Evolutionary conservation across 1,140 invertebrate species (phyloP), one percentile per base, ranked within the genome.

Genomic region (Helicoverpa armigera): DNA sequence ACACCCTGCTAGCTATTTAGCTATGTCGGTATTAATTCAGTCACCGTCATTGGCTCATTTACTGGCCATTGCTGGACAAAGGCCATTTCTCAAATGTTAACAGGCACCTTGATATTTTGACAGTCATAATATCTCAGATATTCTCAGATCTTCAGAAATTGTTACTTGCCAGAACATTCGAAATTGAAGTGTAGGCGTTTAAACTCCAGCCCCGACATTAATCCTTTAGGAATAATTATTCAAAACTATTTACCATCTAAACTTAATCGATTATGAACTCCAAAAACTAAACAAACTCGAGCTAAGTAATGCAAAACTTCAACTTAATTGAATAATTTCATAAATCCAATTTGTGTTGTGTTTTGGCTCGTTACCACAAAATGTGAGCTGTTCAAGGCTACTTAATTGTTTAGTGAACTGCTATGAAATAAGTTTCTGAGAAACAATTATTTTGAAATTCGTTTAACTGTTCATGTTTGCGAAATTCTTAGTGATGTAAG

Each of bases 231-330:
- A 50, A 67, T 43, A 3, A 48, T n/a, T 48, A 16, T 67, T 18
- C n/a, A 2, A 56, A 73, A 58, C 23, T 48, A 74, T 60, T 60
- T 18, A 69, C 4, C 35, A 60, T 13, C 31, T 12, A 48, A 60
- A 74, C 35, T 54, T 75, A 60, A 63, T 75, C 73, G n/a, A 61
- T 75, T 29, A 4, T 9, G 7, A 61, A 72, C 56, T 60, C 31
- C 73, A 75, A 61, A 50, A 75, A 75, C 58, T 60, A 61, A 75
- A 75, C 48, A 60, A 63, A 75, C 73, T 73, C n/a, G 29, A 61
- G 50, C 50, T 53, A 67, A 77, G 75, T 75, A 51, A 77, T 77
- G 61, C 35, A 76, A 76, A 76, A 61, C 31, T 76, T 61, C 50
- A 9, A 4, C 23, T 56, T 51, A 76, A 76, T 76, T 16, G 60